Evolutionary conservation across 1,140 invertebrate species (phyloP).

Genomic region (Ditylenchus dipsaci): DNA sequence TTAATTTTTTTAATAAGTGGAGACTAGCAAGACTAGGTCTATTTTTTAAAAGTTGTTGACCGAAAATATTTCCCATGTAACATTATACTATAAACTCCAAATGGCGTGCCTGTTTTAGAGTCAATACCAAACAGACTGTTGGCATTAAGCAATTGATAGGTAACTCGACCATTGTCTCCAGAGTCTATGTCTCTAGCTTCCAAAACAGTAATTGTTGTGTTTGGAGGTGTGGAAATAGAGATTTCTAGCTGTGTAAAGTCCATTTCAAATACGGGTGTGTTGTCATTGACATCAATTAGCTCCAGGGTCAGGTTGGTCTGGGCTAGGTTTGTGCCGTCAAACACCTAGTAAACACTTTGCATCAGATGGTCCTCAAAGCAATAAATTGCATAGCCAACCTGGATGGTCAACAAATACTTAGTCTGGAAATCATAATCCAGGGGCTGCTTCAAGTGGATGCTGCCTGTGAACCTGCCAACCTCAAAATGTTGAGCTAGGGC

Average conservation of each 20-base stretch:
- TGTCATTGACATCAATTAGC: conserved; percentile 77
- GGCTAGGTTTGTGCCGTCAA: conserved; percentile 26
- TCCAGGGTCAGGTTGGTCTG: conserved; percentile 65
- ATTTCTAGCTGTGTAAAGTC: neutral
- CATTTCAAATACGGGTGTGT: conserved; percentile 64
- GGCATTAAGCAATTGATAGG: conserved; percentile 29
- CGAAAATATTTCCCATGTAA: too few species aligned
- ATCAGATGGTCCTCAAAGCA: conserved; percentile 9
- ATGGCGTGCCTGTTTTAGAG: conserved; percentile 18
- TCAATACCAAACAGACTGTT: conserved; percentile 5
- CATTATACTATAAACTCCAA: neutral
- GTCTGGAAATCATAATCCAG: conserved; percentile 28
- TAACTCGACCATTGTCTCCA: conserved; percentile 49
- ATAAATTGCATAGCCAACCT: conserved; percentile 22
- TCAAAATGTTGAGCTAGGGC: conserved; percentile 29
- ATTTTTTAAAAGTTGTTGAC: too few species aligned
- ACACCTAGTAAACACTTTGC: conserved; percentile 16
- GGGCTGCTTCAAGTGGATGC: conserved; percentile 13
- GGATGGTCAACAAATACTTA: conserved; percentile 18
- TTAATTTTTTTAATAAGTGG: too few species aligned
- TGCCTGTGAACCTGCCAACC: conserved; percentile 27
- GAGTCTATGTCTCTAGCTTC: conserved; percentile 52
- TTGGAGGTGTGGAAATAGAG: neutral
- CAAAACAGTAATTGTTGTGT: conserved; percentile 45
- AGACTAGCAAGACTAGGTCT: too few species aligned